Percentiles rank a stretch among this genome's conserved stretches.
Evolutionary conservation across 2,113 vertebrate genomes (phyloP).

Genomic region (Hippolais icterina): DNA sequence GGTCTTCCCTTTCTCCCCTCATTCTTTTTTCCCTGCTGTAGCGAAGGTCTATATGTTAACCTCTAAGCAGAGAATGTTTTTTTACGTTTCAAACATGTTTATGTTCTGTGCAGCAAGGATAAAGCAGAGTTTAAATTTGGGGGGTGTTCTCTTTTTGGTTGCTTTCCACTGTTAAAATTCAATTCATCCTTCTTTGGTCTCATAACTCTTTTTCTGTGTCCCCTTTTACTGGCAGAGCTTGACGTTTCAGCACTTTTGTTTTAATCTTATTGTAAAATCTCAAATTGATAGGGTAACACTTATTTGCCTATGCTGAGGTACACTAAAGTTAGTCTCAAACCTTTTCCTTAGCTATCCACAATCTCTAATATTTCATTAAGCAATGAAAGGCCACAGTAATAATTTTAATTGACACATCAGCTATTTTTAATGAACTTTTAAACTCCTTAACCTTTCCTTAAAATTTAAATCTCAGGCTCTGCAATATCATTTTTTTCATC

Average conservation of each 20-base stretch:
- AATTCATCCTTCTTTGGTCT: neutral
- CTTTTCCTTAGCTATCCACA: neutral
- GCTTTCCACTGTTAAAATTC: neutral
- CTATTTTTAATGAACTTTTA: neutral
- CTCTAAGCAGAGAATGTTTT: neutral
- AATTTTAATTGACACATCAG: neutral
- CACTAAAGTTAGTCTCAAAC: neutral
- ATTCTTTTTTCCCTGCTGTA: neutral
- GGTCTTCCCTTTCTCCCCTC: neutral
- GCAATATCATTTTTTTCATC: neutral
- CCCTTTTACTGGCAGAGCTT: neutral
- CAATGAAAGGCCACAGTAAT: neutral
- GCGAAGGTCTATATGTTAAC: neutral
- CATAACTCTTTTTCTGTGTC: neutral
- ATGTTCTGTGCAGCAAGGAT: neutral
- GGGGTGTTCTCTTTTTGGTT: neutral
- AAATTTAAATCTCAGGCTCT: neutral
- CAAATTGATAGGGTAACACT: neutral
- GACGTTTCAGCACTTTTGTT: neutral
- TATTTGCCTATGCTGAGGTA: neutral
- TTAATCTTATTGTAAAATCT: neutral
- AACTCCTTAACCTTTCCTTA: neutral
- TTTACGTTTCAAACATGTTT: neutral
- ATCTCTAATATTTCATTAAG: neutral
- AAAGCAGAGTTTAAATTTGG: neutral